Conservation (phyloP, 2,888 invertebrate species). For the Cheilosia scutellata region DNA sequence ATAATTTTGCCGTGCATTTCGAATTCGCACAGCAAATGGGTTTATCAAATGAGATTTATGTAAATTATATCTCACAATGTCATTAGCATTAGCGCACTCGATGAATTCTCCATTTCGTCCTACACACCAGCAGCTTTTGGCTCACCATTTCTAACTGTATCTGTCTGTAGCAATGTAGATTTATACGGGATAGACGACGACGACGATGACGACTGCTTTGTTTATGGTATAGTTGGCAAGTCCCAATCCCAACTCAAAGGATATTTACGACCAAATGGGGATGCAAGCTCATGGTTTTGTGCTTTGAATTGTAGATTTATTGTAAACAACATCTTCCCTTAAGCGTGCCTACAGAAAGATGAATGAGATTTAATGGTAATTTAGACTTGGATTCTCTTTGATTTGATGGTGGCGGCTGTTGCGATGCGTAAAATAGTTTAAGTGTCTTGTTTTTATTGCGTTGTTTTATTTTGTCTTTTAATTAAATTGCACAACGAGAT, state of each 20-base stretch:
- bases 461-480: constrained; percentile 22
- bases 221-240: constrained; percentile 24
- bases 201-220: background rate
- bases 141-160: background rate
- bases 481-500: constrained; percentile 17
- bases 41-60: constrained; percentile 27
- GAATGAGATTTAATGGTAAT: constrained; percentile 44
- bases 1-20: constrained; percentile 11
- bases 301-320: constrained; percentile 59
- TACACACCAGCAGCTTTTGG: background rate
- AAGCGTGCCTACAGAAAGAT: constrained; percentile 18
- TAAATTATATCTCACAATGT: constrained; percentile 33
- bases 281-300: constrained; percentile 36
- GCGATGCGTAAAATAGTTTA: constrained; percentile 23
- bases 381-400: constrained; percentile 22
- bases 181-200: too few species aligned
- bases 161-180: background rate
- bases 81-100: constrained; percentile 38
- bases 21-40: constrained; percentile 4
- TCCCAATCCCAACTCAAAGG: constrained; percentile 32
- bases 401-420: constrained; percentile 24
- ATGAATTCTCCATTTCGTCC: background rate
- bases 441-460: constrained; percentile 20
- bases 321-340: constrained; percentile 34
- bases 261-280: constrained; percentile 15